Evolutionary conservation across 1,140 invertebrate genomes (phyloP), one percentile per base, ranked within the genome.

Genomic region (Bombyx mori): DNA sequence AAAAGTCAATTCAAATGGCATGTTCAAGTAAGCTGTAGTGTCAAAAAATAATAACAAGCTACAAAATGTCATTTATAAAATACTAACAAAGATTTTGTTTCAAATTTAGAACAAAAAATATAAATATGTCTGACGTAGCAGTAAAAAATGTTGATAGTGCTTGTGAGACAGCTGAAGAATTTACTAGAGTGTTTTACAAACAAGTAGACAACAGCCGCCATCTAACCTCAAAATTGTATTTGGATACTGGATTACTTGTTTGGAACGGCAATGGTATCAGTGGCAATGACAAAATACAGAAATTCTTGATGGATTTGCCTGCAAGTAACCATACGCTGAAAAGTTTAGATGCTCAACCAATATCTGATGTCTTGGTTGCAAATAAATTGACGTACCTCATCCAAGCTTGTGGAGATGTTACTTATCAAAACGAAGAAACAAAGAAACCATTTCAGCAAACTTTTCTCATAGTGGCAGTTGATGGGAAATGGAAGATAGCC

Each of bases 401-500:
- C 35, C 91, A 93, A 84, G 90, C 91, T n/a, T 91, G 91, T 65
- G 95, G 95, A 1, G 90, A 89, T 57, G 92, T 95, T 0, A 92
- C 90, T 65, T 94, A 92, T 65, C 89, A 91, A 49, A 76, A 86
- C 57, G 82, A 90, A 52, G 78, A 89, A 42, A 54, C 69, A 0
- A 72, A 78, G 1, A 92, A 92, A 69, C 88, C 91, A 7, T 96
- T 96, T 66, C 91, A 93, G 68, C 94, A 97, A 81, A 94, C 92
- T 8, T 96, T 97, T 69, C 81, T 96, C 1, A 91, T 97, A 12
- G 95, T 94, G 0, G 94, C 93, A 9, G 91, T 94, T 67, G 93
- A 91, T 22, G 94, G 95, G 58, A 95, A 96, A 76, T 97, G 95
- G 95, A 96, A 96, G 88, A 95, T 97, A 61, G 94, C 94, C 26